A percentile compares a stretch with the other conserved stretches of the same genome.
Conservation (phyloP, 2,797 vertebrate species). For the Aeoliscus strigatus region DNA sequence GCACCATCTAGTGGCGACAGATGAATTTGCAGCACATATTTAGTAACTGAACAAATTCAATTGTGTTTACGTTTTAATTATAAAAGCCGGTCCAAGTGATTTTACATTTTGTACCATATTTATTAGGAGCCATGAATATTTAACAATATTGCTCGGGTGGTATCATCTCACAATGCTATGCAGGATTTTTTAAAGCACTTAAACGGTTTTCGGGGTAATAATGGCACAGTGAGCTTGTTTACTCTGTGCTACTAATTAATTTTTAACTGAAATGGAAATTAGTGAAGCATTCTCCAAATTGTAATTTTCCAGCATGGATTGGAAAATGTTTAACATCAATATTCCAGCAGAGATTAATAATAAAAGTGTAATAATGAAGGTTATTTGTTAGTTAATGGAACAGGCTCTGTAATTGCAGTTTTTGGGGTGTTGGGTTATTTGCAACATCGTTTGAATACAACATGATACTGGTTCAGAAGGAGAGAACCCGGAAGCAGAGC, state of each 20-base stretch:
- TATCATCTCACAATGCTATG: background rate
- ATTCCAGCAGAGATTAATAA: no score
- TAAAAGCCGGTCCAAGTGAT: background rate
- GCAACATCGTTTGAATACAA: no score
- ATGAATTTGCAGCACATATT: conserved; percentile 1
- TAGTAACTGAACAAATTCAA: background rate
- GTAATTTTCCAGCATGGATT: background rate
- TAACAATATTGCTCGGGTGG: background rate
- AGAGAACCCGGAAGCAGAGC: no score
- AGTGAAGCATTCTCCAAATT: background rate
- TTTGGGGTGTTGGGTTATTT: no score
- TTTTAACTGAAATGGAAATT: background rate
- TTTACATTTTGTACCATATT: background rate
- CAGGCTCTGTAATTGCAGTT: no score
- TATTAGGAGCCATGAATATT: conserved; percentile 1
- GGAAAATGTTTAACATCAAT: background rate
- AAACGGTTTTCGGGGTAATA: no score
- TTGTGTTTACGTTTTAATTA: background rate
- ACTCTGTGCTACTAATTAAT: background rate
- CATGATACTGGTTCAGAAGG: no score
- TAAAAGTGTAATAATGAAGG: no score
- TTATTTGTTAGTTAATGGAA: no score
- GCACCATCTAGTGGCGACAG: conserved; percentile 57
- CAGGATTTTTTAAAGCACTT: background rate
- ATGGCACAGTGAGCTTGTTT: background rate